phyloP scores from a whole-genome alignment of 2,797 vertebrate genomes.

The Pantherophis vulpinus region DNA sequence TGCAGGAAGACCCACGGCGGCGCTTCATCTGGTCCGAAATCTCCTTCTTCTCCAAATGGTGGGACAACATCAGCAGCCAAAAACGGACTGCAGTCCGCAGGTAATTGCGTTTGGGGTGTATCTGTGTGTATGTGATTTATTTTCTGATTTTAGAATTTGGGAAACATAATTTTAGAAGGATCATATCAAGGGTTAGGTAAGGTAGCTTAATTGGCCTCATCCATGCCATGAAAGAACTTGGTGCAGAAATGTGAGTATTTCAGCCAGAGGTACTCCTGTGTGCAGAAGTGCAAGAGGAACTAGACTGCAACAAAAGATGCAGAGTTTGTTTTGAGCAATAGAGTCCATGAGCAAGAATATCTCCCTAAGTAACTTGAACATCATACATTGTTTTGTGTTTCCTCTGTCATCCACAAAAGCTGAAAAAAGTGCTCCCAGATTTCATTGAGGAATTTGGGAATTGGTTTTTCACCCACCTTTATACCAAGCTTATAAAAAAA shows the following conservation, averaged over 20 bases:
- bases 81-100: conserved; percentile 89
- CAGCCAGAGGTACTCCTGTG: background rate
- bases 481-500: background rate
- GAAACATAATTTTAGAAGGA: background rate
- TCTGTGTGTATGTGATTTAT: background rate
- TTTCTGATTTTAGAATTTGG: background rate
- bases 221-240: background rate
- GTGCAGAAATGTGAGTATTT: background rate
- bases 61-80: conserved; percentile 87
- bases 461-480: background rate
- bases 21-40: conserved; percentile 99
- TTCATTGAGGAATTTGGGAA: background rate
- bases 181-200: too few species aligned
- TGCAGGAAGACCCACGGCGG: conserved; percentile 90
- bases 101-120: conserved; percentile 66
- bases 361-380: background rate
- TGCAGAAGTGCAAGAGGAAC: too few species aligned
- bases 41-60: conserved; percentile 96
- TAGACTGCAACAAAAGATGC: background rate
- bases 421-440: background rate
- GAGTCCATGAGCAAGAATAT: background rate
- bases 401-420: background rate
- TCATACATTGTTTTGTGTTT: background rate
- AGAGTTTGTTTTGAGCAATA: background rate
- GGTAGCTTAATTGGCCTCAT: background rate